Conservation (phyloP, 2,797 vertebrate genomes). For the Phalanger gymnotis region DNA sequence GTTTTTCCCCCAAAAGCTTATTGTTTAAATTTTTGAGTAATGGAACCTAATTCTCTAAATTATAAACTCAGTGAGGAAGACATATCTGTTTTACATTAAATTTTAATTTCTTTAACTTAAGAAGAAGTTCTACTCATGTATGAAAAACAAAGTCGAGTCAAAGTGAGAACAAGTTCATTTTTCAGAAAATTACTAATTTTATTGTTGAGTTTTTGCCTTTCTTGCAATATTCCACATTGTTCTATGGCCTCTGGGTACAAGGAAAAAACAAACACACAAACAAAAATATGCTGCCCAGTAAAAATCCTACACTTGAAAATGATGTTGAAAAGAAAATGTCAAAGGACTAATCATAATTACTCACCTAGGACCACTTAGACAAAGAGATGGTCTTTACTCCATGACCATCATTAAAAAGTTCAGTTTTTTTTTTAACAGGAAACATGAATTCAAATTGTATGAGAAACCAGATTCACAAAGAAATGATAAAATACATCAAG, state of each 20-base stretch:
- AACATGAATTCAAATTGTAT: constrained; percentile 13
- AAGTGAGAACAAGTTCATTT: neutral
- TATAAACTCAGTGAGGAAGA: neutral
- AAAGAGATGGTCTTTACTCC: neutral
- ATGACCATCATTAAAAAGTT: neutral
- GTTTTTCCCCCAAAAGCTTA: constrained; percentile 59
- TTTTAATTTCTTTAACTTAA: neutral
- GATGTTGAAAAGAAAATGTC: constrained; percentile 62
- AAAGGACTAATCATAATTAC: neutral
- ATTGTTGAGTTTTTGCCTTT: constrained; percentile 53
- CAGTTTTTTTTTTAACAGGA: neutral
- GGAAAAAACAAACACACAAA: neutral
- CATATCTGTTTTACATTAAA: neutral
- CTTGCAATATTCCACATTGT: constrained; percentile 34
- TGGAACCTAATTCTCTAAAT: neutral
- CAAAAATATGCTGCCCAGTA: constrained; percentile 60
- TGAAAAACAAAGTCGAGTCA: neutral
- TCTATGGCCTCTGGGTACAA: constrained; percentile 45
- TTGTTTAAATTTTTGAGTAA: constrained; percentile 1
- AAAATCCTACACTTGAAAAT: constrained; percentile 61
- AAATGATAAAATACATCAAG: constrained; percentile 13
- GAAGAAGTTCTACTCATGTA: neutral
- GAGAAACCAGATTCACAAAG: neutral
- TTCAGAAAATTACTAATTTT: neutral
- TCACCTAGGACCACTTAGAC: neutral